Evolutionary conservation across 53 echinoderm and acorn worm species (phyloP).

Genomic region (Zoroaster sp.): DNA sequence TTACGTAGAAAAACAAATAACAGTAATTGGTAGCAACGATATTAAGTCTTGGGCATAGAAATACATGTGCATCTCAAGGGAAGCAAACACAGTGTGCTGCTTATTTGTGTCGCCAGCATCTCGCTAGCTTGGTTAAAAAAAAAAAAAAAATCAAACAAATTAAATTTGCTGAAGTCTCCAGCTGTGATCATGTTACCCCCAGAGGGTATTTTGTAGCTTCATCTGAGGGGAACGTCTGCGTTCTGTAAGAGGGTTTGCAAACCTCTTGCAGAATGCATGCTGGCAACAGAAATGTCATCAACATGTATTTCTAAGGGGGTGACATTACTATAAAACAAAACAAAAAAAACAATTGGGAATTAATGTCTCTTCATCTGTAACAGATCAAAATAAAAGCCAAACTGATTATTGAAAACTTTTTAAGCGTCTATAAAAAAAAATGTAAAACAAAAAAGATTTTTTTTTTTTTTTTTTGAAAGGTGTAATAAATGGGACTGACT

Average conservation of each 20-base stretch:
- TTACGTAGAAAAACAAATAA: no score
- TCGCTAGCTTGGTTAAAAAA: no score
- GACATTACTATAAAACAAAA: background rate
- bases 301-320: background rate
- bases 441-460: background rate
- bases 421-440: background rate
- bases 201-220: background rate
- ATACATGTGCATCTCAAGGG: no score
- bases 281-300: background rate
- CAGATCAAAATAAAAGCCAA: background rate
- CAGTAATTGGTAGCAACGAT: no score
- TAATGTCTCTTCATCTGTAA: background rate
- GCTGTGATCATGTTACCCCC: background rate
- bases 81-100: no score
- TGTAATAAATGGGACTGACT: background rate
- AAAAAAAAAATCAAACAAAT: background rate
- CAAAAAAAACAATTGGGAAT: background rate
- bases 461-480: background rate
- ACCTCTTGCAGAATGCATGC: background rate
- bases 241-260: background rate
- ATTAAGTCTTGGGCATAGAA: no score
- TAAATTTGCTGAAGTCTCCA: background rate
- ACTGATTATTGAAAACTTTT: background rate
- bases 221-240: background rate
- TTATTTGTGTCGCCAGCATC: no score